These are phyloP conservation scores for Zonitis immaculata DNA, from an alignment of 2,888 invertebrate species.

Conservation along the genomic window DNA sequence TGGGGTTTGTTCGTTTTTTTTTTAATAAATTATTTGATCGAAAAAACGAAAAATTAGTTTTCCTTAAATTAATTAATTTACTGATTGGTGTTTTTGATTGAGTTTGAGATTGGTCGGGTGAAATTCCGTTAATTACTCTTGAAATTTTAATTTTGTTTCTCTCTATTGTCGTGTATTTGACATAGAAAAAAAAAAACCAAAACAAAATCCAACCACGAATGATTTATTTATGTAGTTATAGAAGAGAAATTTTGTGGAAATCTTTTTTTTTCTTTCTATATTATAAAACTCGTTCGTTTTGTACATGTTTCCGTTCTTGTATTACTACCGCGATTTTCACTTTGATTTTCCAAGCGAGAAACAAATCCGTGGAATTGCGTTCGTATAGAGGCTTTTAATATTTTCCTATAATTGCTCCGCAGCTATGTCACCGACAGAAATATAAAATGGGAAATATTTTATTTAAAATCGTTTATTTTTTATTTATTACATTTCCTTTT, in stretches of 20 bases:
- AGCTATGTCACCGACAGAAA: conserved; percentile 12
- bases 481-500: not conserved
- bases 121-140: not conserved
- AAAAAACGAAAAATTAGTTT: too few relatives aligned
- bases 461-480: not conserved
- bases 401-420: conserved; percentile 14
- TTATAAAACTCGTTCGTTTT: not conserved
- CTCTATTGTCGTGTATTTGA: too few relatives aligned
- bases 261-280: too few relatives aligned
- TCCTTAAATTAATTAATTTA: conserved; percentile 4
- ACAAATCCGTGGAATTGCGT: conserved; percentile 14
- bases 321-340: conserved; percentile 6
- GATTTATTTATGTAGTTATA: not conserved
- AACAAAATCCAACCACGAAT: not conserved
- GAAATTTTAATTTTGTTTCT: not conserved
- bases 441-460: conserved; percentile 4
- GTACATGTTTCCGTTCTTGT: not conserved
- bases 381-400: conserved; percentile 13
- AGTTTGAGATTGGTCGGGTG: not conserved
- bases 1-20: conserved; percentile 21
- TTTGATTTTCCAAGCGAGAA: conserved; percentile 20
- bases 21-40: not conserved
- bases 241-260: not conserved
- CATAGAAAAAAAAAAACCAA: too few relatives aligned
- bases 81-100: conserved; percentile 11